Percentiles rank a stretch among this genome's conserved stretches.
Evolutionary conservation across 2,888 invertebrate species (phyloP).

Genomic region (Pseudeuparius sepicola): DNA sequence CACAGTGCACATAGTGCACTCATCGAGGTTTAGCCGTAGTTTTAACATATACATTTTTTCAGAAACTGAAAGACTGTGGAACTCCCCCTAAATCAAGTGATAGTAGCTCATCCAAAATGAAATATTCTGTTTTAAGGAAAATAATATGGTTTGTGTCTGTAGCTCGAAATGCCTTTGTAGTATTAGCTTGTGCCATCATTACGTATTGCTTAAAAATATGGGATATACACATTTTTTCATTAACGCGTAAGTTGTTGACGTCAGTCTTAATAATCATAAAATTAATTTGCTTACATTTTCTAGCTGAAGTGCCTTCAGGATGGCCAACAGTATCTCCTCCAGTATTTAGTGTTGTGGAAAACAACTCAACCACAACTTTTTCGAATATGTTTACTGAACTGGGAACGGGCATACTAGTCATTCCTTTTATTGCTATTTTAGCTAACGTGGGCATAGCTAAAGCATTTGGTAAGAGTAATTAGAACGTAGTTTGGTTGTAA

Average conservation of each 20-base stretch:
- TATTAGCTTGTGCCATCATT: conserved; percentile 48
- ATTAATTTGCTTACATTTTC: conserved; percentile 17
- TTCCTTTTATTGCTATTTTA: conserved; percentile 65
- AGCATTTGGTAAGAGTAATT: conserved; percentile 53
- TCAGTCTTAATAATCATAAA: too few species aligned
- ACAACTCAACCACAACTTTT: conserved; percentile 45
- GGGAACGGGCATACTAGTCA: conserved; percentile 57
- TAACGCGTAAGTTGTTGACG: conserved; percentile 48
- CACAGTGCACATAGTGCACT: too few species aligned
- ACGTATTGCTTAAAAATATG: conserved; percentile 46
- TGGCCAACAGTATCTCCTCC: conserved; percentile 48
- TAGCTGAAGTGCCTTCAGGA: conserved; percentile 52
- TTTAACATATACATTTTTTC: too few species aligned
- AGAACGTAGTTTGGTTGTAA: not conserved
- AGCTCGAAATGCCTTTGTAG: conserved; percentile 60
- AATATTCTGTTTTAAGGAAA: conserved; percentile 38
- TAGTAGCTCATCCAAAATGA: conserved; percentile 34
- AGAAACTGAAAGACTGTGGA: conserved; percentile 50
- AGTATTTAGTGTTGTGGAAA: conserved; percentile 40
- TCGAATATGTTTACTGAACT: conserved; percentile 50
- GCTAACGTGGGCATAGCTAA: conserved; percentile 79
- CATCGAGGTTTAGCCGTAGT: too few species aligned
- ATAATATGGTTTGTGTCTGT: conserved; percentile 55
- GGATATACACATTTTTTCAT: conserved; percentile 44
- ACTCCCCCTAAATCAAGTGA: conserved; percentile 26